These are phyloP conservation scores for Lamproptera curius DNA, from an alignment of 2,888 invertebrate genomes.

Conservation along the genomic window DNA sequence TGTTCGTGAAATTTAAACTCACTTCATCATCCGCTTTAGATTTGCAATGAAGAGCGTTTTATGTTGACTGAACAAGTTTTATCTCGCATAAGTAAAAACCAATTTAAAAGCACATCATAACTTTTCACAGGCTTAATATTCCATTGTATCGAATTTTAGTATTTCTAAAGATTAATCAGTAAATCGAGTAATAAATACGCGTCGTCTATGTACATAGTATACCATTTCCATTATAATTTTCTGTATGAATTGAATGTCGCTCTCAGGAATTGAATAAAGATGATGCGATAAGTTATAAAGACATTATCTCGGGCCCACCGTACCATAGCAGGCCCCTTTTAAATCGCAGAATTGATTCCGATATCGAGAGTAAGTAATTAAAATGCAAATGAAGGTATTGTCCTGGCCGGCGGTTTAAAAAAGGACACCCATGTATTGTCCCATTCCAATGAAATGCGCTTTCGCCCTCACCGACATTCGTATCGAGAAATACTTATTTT, in stretches of 20 bases:
- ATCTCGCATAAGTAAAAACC: too few relatives aligned
- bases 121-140: too few relatives aligned
- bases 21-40: too few relatives aligned
- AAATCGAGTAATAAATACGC: not conserved
- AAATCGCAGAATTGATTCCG: conserved; percentile 48
- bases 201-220: too few relatives aligned
- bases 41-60: too few relatives aligned
- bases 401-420: conserved; percentile 21
- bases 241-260: not conserved
- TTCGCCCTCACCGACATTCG: conserved; percentile 7
- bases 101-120: too few relatives aligned
- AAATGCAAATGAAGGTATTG: conserved; percentile 59
- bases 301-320: conserved; percentile 6
- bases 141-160: too few relatives aligned
- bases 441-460: conserved; percentile 26
- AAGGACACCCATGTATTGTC: conserved; percentile 27
- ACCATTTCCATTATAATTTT: not conserved
- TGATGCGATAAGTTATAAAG: conserved; percentile 9
- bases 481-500: conserved; percentile 17
- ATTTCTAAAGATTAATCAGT: too few relatives aligned
- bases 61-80: too few relatives aligned
- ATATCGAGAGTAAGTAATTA: conserved; percentile 51
- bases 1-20: too few relatives aligned
- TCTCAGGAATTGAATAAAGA: not conserved
- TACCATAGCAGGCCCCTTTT: conserved; percentile 6